Conservation (phyloP, 2,113 vertebrate genomes). For the Dinomys branickii region DNA sequence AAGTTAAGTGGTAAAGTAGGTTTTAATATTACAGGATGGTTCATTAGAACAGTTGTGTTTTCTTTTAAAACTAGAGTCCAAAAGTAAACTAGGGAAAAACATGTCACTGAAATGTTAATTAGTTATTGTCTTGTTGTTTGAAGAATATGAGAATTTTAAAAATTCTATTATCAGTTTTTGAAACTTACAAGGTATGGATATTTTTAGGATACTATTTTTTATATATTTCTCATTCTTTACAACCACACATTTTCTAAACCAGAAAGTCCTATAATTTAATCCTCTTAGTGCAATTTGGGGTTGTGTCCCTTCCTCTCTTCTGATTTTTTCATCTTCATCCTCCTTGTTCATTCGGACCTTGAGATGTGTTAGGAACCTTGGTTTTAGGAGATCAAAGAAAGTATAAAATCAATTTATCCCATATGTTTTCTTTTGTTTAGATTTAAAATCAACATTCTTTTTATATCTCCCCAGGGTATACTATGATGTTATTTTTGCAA, state of each 20-base stretch:
- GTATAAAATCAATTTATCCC: background rate
- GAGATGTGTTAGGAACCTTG: background rate
- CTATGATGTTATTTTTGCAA: background rate
- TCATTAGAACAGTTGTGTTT: background rate
- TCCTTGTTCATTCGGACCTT: background rate
- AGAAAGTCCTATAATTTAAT: background rate
- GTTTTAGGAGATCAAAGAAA: constrained; percentile 49
- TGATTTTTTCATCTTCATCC: background rate
- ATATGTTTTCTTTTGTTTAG: constrained; percentile 10
- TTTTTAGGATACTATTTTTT: background rate
- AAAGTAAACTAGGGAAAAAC: background rate
- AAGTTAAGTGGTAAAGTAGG: constrained; percentile 18
- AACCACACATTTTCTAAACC: background rate
- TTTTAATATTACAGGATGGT: constrained; percentile 2
- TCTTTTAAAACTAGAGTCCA: background rate
- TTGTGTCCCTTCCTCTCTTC: background rate
- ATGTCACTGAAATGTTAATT: background rate
- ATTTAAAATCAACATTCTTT: constrained; percentile 43
- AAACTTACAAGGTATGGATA: background rate
- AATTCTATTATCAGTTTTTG: background rate
- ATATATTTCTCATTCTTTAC: background rate
- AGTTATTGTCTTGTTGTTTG: background rate
- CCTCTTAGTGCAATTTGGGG: background rate
- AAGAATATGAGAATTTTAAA: background rate
- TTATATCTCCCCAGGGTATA: constrained; percentile 30